These are phyloP conservation scores for Microctenopoma lineatum DNA, from an alignment of 2,797 vertebrate species.

Conservation along the genomic window DNA sequence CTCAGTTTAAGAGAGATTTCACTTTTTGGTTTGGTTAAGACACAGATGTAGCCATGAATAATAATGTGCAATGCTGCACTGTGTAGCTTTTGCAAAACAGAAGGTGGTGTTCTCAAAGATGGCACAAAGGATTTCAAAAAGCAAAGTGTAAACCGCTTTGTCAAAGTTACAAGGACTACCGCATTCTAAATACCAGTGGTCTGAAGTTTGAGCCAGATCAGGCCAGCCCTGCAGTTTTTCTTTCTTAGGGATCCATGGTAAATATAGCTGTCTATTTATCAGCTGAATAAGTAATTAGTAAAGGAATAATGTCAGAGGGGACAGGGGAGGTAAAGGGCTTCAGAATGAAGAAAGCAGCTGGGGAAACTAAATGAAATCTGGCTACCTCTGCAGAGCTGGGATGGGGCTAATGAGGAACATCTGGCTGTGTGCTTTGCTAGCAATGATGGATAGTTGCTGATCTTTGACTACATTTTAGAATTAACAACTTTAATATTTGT, in stretches of 20 bases:
- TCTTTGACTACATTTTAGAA: background rate
- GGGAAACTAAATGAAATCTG: slow-evolving; percentile 34
- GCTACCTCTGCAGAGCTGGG: slow-evolving; percentile 18
- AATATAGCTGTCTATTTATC: slow-evolving; percentile 8
- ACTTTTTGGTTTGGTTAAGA: slow-evolving; percentile 33
- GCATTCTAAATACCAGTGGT: background rate
- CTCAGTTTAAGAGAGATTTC: slow-evolving; percentile 56
- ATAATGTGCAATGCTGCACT: slow-evolving; percentile 24
- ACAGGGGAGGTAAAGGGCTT: slow-evolving; percentile 17
- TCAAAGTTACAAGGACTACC: background rate
- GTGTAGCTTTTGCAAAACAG: slow-evolving; percentile 7
- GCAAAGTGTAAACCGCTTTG: background rate
- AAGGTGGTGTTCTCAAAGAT: slow-evolving; percentile 8
- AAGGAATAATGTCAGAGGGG: background rate
- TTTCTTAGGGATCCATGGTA: background rate
- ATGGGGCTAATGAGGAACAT: slow-evolving; percentile 35
- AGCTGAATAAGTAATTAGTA: slow-evolving; percentile 20
- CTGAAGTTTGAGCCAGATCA: background rate
- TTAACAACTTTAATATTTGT: background rate
- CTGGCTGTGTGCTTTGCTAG: slow-evolving; percentile 13
- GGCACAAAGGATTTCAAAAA: background rate
- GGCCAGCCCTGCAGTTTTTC: background rate
- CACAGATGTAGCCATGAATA: slow-evolving; percentile 31
- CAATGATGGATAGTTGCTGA: slow-evolving; percentile 24
- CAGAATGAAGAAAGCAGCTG: slow-evolving; percentile 35